phyloP scores from a whole-genome alignment of 1,140 invertebrate species.

The Cherax quadricarinatus region DNA sequence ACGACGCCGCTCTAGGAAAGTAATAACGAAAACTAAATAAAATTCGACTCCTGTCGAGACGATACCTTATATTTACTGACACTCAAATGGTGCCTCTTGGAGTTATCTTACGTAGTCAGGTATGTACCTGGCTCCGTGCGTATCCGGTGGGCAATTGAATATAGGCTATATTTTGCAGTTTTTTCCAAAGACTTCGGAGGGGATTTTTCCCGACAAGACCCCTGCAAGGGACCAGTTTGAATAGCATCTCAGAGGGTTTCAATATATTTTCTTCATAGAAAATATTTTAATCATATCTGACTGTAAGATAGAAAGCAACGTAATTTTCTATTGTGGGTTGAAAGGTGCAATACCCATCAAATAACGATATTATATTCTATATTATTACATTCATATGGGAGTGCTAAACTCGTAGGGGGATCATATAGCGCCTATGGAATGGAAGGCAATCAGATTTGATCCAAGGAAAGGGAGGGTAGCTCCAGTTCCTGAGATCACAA shows the following conservation, averaged over 20 bases:
- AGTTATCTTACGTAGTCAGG: neutral
- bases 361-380: neutral
- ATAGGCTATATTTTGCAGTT: neutral
- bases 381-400: too few species aligned
- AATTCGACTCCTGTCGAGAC: neutral
- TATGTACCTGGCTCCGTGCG: neutral
- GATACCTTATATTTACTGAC: neutral
- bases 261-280: neutral
- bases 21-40: neutral
- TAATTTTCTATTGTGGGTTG: neutral
- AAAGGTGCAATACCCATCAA: neutral
- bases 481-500: too few species aligned
- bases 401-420: too few species aligned
- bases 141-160: neutral
- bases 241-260: neutral
- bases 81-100: neutral
- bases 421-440: too few species aligned
- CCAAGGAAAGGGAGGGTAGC: too few species aligned
- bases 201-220: neutral
- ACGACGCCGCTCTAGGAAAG: slow-evolving; percentile 5
- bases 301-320: neutral
- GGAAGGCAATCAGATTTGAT: too few species aligned
- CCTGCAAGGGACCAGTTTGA: slow-evolving; percentile 30
- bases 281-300: neutral
- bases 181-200: neutral